Base-by-base conservation (phyloP, 1,140 invertebrate genomes). In the Megalonaias nervosa region DNA sequence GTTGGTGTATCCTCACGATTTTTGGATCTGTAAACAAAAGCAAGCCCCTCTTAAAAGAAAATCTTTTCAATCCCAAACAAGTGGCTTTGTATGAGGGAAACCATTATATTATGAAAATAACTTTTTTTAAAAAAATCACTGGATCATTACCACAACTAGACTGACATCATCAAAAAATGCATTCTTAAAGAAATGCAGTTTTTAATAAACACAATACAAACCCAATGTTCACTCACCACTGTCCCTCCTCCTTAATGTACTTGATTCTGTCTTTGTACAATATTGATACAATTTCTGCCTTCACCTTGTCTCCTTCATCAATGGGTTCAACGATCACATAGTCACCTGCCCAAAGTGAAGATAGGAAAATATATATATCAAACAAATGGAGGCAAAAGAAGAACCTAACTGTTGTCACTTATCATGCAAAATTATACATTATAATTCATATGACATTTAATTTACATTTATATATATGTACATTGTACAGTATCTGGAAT, bases 321-420 rank as follows among this genome's bases (percentile, higher is more conserved):
- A 98, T 98, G 19, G 96, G 95, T 86, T 97, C 95, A 1, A 98
- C 93, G 19, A 99, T 87, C 15, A 98, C 93, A 89, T 93, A 98
- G 90, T 96, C 94, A 71, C 92, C 92, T 92, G 77, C 71, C 87
- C 77, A 14, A 77, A 9, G 38, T 48, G 38, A 48, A 48, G 38
- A 48, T 9, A 48, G 38, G 38, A 48, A 6, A 48, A 48, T n/a
- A 31, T 31, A 48, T 48, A 48, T 5, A 48, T 48, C 9, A 48
- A 48, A 48, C 38, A 48, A 48, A 48, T 48, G 6, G 38, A 48
- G 38, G 38, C 38, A 48, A 48, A n/a, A 48, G 38, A 48, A 48
- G 38, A 48, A 48, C 38, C 0, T 48, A 48, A 48, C 11, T 48
- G 26, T 48, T 11, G 6, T 48, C 38, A 9, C 38, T 48, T 31